phyloP scores from a whole-genome alignment of 2,888 invertebrate genomes.

The Camptogramma bilineatum region DNA sequence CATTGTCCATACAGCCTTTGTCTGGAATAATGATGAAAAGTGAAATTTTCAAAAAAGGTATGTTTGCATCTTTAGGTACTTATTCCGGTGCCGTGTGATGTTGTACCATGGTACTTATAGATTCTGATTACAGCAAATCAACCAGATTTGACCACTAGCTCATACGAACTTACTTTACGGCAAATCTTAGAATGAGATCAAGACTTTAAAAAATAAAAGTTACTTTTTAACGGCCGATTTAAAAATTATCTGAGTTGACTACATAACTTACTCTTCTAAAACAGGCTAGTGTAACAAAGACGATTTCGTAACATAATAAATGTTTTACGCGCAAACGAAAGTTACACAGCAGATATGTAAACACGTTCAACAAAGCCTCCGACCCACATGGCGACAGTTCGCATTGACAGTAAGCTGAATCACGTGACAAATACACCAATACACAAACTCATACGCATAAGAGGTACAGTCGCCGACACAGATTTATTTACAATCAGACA shows the following conservation, averaged over 20 bases:
- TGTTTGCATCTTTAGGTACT: too few relatives aligned
- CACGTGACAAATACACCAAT: slow-evolving; percentile 28
- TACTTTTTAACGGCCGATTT: too few relatives aligned
- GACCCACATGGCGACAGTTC: slow-evolving; percentile 23
- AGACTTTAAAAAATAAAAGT: too few relatives aligned
- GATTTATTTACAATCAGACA: not conserved
- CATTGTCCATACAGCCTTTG: too few relatives aligned
- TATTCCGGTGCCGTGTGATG: too few relatives aligned
- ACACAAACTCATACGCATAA: slow-evolving; percentile 24
- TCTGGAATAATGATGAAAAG: too few relatives aligned
- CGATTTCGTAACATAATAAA: slow-evolving; percentile 4
- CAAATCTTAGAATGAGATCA: too few relatives aligned
- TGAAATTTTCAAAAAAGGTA: too few relatives aligned
- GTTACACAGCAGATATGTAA: slow-evolving; percentile 10
- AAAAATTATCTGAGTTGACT: not conserved
- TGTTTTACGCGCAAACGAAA: slow-evolving; percentile 16
- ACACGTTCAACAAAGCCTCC: slow-evolving; percentile 20
- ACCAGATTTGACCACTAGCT: too few relatives aligned
- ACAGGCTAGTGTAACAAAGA: not conserved
- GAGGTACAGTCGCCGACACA: slow-evolving; percentile 22
- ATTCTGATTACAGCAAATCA: too few relatives aligned
- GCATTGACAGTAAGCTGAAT: slow-evolving; percentile 25
- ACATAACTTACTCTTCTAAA: not conserved
- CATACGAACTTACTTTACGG: too few relatives aligned
- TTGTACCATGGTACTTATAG: too few relatives aligned